Conservation (phyloP, 2,797 vertebrate genomes). For the Pelodytes ibericus region DNA sequence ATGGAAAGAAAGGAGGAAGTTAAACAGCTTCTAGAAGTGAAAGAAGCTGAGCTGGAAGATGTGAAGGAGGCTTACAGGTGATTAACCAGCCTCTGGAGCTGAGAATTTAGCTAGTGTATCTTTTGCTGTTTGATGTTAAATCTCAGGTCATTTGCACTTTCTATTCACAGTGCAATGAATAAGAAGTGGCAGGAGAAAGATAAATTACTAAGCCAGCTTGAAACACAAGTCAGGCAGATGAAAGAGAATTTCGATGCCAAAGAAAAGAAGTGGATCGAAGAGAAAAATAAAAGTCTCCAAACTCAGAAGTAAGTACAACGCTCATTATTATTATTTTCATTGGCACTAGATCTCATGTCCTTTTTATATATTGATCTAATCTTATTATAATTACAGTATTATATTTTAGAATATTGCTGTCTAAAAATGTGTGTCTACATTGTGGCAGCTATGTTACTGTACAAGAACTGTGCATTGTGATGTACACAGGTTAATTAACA, state of each 20-base stretch:
- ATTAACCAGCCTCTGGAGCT: slow-evolving; percentile 42
- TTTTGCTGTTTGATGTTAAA: slow-evolving; percentile 48
- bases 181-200: slow-evolving; percentile 93
- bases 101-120: slow-evolving; percentile 45
- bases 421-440: no score
- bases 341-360: no score
- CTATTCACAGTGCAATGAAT: slow-evolving; percentile 77
- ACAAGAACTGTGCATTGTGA: no score
- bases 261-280: slow-evolving; percentile 84
- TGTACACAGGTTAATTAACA: no score
- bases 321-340: no score
- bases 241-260: slow-evolving; percentile 92
- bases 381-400: no score
- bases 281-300: slow-evolving; percentile 84
- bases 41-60: slow-evolving; percentile 84
- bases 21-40: slow-evolving; percentile 86
- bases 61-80: slow-evolving; percentile 84
- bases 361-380: no score
- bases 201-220: slow-evolving; percentile 85
- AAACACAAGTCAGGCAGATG: slow-evolving; percentile 91
- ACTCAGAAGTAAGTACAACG: slow-evolving; percentile 77
- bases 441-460: no score
- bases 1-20: slow-evolving; percentile 86
- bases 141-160: slow-evolving; percentile 47
- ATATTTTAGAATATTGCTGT: no score